Base-by-base conservation (phyloP, 2,888 invertebrate genomes). In the Scrobipalpa atriplicella region DNA sequence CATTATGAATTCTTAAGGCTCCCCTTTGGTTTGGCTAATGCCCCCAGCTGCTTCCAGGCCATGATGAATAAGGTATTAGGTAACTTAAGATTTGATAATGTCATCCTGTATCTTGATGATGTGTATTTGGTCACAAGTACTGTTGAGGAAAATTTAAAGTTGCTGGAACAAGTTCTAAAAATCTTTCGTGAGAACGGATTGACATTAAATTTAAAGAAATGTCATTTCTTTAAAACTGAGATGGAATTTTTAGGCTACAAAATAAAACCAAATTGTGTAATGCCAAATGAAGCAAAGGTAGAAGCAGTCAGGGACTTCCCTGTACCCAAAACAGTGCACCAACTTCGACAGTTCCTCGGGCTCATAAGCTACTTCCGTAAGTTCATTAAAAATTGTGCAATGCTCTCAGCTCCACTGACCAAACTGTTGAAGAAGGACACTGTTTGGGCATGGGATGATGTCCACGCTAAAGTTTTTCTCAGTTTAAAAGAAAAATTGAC, bases 1-100 rank as follows among this genome's bases (percentile, higher is more conserved):
- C 78, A 83, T 18, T 86, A 72, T 52, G 82, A 87, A 68, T 84
- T 78, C 67, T 70, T 79, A 21, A 65, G 71, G 16, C 60, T 73
- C 0, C 71, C 72, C 0, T 73, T 73, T 54, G 71, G 73, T 11
- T 65, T 73, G n/a, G 68, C n/a, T 0, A 73, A 73, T 64, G 71
- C 67, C 0, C 70, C 66, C 0, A 64, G 64, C 0, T 64, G 62
- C 51, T 70, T 70, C 62, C 68, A 68, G 66, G 51, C 63, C 61
- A 52, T 47, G 47, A 47, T 47, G 47, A 47, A 47, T 13, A 47
- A 47, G 16, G 47, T 47, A n/a, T 13, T 47, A n/a, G 47, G 47
- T n/a, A 47, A 47, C 11, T 47, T 47, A 13, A 47, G 47, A 11
- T 47, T 47, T n/a, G 68, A 16, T 16, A 69, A 69, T 10, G 65